Conservation (phyloP, 2,797 vertebrate genomes). For the Sebastes diaconus region DNA sequence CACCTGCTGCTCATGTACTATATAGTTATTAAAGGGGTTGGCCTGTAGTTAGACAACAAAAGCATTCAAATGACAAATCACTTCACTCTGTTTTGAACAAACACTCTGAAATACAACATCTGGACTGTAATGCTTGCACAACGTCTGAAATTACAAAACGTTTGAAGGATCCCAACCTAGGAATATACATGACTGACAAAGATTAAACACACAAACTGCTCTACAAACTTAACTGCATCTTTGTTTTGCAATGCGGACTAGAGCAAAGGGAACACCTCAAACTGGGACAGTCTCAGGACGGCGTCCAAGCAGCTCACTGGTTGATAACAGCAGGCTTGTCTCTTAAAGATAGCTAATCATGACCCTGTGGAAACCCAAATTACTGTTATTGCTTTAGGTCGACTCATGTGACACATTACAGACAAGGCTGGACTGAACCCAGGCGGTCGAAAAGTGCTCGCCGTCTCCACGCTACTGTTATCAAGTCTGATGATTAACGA, state of each 20-base stretch:
- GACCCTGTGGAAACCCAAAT: slow-evolving; percentile 32
- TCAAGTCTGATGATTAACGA: slow-evolving; percentile 43
- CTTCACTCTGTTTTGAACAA: not conserved
- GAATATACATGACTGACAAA: not conserved
- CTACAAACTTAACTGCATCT: not conserved
- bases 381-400: slow-evolving; percentile 48
- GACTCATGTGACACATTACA: slow-evolving; percentile 47
- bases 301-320: not conserved
- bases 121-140: not conserved
- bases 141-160: not conserved
- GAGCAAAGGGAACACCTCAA: not conserved
- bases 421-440: slow-evolving; percentile 28
- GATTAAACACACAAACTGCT: not conserved
- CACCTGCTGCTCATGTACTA: not conserved
- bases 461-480: slow-evolving; percentile 18
- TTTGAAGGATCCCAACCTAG: not conserved
- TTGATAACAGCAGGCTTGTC: slow-evolving; percentile 26
- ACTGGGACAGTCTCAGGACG: not conserved
- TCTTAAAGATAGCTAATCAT: slow-evolving; percentile 33
- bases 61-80: not conserved
- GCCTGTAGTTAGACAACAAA: not conserved
- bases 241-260: not conserved
- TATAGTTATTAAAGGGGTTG: not conserved
- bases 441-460: not conserved
- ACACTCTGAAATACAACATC: not conserved